Conservation (phyloP, 2,113 vertebrate genomes). For the Patagioenas fasciata region DNA sequence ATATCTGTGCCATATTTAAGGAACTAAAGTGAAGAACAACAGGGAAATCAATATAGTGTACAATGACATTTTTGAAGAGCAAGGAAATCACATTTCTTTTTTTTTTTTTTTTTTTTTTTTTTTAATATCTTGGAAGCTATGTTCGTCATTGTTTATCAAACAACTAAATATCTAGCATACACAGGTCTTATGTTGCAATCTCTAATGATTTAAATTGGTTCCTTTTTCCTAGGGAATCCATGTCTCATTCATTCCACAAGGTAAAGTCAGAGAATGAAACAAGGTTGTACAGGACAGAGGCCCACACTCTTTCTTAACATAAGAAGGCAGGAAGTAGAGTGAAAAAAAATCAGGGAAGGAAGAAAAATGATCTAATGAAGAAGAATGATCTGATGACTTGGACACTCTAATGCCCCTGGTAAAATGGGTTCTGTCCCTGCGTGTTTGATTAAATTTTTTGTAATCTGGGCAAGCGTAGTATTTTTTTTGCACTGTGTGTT, state of each 20-base stretch:
- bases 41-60: not conserved
- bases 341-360: not conserved
- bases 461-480: not conserved
- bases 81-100: not conserved
- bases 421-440: not conserved
- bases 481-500: not conserved
- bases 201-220: not conserved
- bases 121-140: not conserved
- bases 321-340: not conserved
- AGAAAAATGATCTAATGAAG: not conserved
- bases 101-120: not conserved
- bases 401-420: fast-evolving
- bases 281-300: not conserved
- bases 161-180: not conserved
- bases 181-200: not conserved
- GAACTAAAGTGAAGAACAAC: not conserved
- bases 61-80: not conserved
- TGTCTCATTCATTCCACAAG: not conserved
- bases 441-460: not conserved
- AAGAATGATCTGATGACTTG: not conserved
- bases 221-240: not conserved
- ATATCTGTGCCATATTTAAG: not conserved
- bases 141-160: not conserved
- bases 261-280: not conserved
- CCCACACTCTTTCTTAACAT: not conserved